These are phyloP conservation scores for Muscidifurax raptorellus DNA, from an alignment of 1,140 invertebrate species.

Conservation along the genomic window DNA sequence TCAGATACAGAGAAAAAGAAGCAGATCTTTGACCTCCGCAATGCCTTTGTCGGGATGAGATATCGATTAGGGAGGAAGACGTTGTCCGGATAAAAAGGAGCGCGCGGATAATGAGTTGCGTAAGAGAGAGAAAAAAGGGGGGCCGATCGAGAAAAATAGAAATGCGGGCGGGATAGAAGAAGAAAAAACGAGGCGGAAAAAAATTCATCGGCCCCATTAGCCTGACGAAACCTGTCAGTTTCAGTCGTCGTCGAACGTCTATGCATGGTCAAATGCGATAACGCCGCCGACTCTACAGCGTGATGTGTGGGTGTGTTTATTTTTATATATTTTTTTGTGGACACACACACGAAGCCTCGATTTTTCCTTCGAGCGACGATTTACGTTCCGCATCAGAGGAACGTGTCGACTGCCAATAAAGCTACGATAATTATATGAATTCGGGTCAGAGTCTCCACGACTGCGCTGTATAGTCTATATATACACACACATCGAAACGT, in stretches of 20 bases:
- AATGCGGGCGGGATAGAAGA: background rate
- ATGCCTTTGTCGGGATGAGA: background rate
- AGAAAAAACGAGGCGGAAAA: background rate
- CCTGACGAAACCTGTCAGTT: background rate
- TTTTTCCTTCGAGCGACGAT: background rate
- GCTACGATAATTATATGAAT: background rate
- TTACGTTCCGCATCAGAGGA: background rate
- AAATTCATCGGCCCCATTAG: background rate
- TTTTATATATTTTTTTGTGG: background rate
- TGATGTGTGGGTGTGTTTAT: background rate
- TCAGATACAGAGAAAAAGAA: background rate
- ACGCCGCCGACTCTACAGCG: background rate
- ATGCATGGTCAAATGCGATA: background rate
- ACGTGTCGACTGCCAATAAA: background rate
- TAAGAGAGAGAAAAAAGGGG: background rate
- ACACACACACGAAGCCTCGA: background rate
- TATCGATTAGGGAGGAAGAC: background rate
- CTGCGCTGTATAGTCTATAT: no score
- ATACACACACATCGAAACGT: background rate
- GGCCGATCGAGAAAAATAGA: background rate
- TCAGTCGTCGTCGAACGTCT: background rate
- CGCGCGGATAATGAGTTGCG: slow-evolving; percentile 5
- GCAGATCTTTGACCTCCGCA: background rate
- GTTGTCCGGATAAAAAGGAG: background rate
- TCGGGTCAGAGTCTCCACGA: background rate